A percentile compares a stretch with the other conserved stretches of the same genome.
Conservation (phyloP, 2,113 vertebrate genomes). For the Bucco capensis region DNA sequence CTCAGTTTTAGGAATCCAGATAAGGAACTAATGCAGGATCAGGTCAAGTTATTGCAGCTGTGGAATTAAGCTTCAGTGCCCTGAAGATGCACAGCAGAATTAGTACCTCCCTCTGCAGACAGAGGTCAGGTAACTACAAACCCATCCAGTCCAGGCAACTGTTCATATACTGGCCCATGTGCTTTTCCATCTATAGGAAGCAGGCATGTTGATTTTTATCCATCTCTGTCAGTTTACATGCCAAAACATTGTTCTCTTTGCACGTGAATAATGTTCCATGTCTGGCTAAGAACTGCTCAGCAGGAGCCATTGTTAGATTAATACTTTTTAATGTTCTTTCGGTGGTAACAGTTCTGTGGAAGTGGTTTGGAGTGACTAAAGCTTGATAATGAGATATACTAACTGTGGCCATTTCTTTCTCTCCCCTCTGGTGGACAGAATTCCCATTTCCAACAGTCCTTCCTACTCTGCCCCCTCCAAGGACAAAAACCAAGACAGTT, state of each 20-base stretch:
- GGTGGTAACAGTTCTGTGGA: rapidly evolving
- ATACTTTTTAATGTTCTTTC: neutral
- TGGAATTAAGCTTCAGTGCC: neutral
- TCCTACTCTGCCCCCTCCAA: constrained; percentile 80
- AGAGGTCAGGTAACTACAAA: neutral
- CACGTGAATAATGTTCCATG: rapidly evolving
- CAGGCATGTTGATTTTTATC: neutral
- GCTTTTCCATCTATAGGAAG: neutral
- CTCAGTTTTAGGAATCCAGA: neutral
- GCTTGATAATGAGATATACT: neutral
- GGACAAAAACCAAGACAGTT: constrained; percentile 90
- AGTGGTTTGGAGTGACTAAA: neutral
- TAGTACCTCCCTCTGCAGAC: neutral
- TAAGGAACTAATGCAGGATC: neutral
- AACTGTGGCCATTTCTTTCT: neutral
- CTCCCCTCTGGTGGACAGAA: constrained; percentile 60
- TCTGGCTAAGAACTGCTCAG: neutral
- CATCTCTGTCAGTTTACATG: neutral
- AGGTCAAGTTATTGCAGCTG: neutral
- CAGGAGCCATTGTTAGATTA: neutral
- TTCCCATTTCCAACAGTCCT: constrained; percentile 89
- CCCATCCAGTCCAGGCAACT: rapidly evolving
- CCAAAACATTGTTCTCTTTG: neutral
- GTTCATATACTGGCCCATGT: neutral
- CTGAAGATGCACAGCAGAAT: rapidly evolving